Evolutionary conservation across 2,797 vertebrate genomes (phyloP), one percentile per base, ranked within the genome.

Genomic region (Hapalemur alaotrensis): DNA sequence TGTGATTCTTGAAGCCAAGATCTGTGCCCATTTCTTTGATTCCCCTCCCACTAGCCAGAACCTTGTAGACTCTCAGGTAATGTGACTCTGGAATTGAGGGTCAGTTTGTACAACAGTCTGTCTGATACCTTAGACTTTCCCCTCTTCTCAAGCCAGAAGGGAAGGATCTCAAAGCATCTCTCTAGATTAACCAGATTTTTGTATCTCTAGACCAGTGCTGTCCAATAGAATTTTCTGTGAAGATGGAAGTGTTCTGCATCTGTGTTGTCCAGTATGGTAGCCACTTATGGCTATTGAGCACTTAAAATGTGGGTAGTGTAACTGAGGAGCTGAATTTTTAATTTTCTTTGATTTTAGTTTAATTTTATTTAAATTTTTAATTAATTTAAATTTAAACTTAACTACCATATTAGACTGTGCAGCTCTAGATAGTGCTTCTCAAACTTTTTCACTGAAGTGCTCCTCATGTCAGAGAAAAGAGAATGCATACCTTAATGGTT

Each of bases 381-480:
- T 76, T 84, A 75, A 87, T 78, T 83, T 90, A 65, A 80, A 85
- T 69, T 52, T 67, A 76, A 95, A 88, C n/a, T 81, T 76, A 70
- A 94, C 82, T 86, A 48, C 54, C 28, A 35, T 59, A 43, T 84
- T 79, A 63, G 35, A 84, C 76, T 59, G 43, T 81, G 48, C 46
- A 85, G 20, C 32, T 89, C 32, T 82, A 61, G 32, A 50, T 57
- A 65, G 15, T 59, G n/a, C 63, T 46, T 87, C 38, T 63, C 48
- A 59, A 11, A 25, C 38, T 89, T 91, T 78, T 43, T 52, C n/a
- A 80, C 52, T 73, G 32, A 93, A 84, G 22, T 30, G 18, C 30
- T 93, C 78, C 61, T 57, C 10, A 20, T 93, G 76, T 35, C 50
- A 89, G 78, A 93, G 78, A 70, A 95, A 92, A 95, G 41, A 82